Evolutionary conservation across 2,113 vertebrate species (phyloP).

Genomic region (Zeus faber): DNA sequence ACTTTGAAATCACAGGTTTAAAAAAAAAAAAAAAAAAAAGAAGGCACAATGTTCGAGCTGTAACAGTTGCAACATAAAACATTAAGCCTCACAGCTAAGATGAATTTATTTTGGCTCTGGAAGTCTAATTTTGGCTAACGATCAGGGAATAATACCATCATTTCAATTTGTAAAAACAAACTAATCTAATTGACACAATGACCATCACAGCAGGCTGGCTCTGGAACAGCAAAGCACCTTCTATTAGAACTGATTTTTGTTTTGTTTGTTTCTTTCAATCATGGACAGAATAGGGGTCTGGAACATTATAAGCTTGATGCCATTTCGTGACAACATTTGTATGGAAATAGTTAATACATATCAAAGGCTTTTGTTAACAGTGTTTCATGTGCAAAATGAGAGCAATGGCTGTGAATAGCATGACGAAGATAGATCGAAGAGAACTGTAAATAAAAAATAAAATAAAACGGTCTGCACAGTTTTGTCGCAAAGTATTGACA

Average conservation of each 20-base stretch:
- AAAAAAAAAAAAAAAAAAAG: too few relatives aligned
- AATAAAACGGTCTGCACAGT: slow-evolving; percentile 21
- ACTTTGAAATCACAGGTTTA: slow-evolving; percentile 22
- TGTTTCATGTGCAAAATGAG: slow-evolving; percentile 69
- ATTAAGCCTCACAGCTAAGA: neutral
- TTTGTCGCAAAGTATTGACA: slow-evolving; percentile 35
- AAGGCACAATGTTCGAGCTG: slow-evolving; percentile 51
- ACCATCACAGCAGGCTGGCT: slow-evolving; percentile 75
- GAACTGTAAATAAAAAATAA: slow-evolving; percentile 40
- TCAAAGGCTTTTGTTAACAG: slow-evolving; percentile 53
- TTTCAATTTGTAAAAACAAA: slow-evolving; percentile 9
- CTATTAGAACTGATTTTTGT: slow-evolving; percentile 11
- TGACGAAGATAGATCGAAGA: slow-evolving; percentile 20
- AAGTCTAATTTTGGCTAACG: slow-evolving; percentile 32
- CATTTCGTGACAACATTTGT: slow-evolving; percentile 51
- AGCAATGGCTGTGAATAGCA: slow-evolving; percentile 62
- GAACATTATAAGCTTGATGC: slow-evolving; percentile 25
- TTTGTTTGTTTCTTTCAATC: neutral
- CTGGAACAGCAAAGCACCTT: slow-evolving; percentile 32
- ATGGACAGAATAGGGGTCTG: neutral
- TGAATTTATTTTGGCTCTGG: slow-evolving; percentile 38
- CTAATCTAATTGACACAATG: slow-evolving; percentile 35
- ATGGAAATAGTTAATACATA: slow-evolving; percentile 39
- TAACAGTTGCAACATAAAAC: slow-evolving; percentile 13
- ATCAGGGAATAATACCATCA: neutral